Evolutionary conservation across 1,140 invertebrate genomes (phyloP).

Genomic region (Zaprionus davidi): DNA sequence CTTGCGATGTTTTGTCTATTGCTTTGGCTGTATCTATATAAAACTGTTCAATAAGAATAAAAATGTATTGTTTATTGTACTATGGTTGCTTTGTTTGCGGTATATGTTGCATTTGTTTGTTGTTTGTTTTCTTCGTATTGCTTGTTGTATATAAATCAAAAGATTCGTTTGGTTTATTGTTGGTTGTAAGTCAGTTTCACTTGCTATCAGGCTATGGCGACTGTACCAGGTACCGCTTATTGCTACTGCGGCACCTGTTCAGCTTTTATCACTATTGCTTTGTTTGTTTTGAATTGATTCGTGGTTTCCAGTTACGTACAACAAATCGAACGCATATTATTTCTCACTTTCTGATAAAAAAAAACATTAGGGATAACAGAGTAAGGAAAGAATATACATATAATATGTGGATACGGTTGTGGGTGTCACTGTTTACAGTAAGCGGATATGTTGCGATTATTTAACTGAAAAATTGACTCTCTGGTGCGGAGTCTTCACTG

Average conservation of each 20-base stretch:
- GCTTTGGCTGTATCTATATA: conserved; percentile 60
- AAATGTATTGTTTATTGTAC: conserved; percentile 78
- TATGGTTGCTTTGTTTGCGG: conserved; percentile 75
- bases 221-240: conserved; percentile 12
- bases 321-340: conserved; percentile 32
- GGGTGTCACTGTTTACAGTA: conserved; percentile 15
- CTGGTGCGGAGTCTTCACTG: conserved; percentile 21
- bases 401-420: conserved; percentile 4
- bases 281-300: conserved; percentile 53
- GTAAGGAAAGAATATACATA: conserved; percentile 12
- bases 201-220: conserved; percentile 55
- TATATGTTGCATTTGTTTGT: conserved; percentile 68
- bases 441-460: conserved; percentile 55
- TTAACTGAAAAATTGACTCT: conserved; percentile 9
- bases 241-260: conserved; percentile 5
- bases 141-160: conserved; percentile 65
- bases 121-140: conserved; percentile 20
- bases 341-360: conserved; percentile 69
- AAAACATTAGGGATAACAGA: conserved; percentile 29
- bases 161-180: conserved; percentile 70
- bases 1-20: conserved; percentile 43
- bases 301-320: conserved; percentile 46
- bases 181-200: conserved; percentile 43
- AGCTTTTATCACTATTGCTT: conserved; percentile 78
- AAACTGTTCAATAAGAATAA: conserved; percentile 70